A percentile compares a stretch with the other conserved stretches of the same genome.
phyloP scores from a whole-genome alignment of 2,113 vertebrate species.

The Sylvietta virens region DNA sequence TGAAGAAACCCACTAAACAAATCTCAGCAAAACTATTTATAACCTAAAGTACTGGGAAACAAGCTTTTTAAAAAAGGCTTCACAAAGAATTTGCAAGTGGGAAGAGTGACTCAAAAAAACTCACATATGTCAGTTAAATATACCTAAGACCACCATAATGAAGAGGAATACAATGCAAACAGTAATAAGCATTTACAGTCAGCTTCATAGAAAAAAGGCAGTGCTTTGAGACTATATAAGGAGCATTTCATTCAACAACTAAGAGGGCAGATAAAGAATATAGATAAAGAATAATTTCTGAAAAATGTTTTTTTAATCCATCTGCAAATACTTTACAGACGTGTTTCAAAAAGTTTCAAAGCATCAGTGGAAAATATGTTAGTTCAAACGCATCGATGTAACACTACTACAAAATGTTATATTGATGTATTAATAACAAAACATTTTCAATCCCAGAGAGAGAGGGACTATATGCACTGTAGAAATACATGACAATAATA shows the following conservation, averaged over 20 bases:
- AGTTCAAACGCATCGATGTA: not conserved
- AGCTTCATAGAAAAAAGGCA: not conserved
- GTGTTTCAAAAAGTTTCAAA: not conserved
- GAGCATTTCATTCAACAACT: not conserved
- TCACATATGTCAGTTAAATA: not conserved
- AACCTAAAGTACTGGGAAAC: not conserved
- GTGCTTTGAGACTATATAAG: not conserved
- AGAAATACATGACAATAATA: not conserved
- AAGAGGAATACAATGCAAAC: not conserved
- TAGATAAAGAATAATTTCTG: not conserved
- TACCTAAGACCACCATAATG: fast-evolving
- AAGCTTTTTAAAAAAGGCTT: not conserved
- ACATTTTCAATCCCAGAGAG: not conserved
- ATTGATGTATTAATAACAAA: too few species aligned
- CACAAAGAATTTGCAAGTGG: not conserved
- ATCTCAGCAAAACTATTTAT: not conserved
- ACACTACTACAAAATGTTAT: too few species aligned
- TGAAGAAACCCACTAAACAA: not conserved
- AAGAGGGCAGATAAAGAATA: not conserved
- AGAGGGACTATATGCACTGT: fast-evolving
- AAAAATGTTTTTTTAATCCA: not conserved
- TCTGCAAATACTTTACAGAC: not conserved
- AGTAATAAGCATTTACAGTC: not conserved
- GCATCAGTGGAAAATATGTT: fast-evolving
- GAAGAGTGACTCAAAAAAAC: not conserved